Evolutionary conservation across 2,888 invertebrate genomes (phyloP).

Genomic region (Hirtodrosophila trivittata): DNA sequence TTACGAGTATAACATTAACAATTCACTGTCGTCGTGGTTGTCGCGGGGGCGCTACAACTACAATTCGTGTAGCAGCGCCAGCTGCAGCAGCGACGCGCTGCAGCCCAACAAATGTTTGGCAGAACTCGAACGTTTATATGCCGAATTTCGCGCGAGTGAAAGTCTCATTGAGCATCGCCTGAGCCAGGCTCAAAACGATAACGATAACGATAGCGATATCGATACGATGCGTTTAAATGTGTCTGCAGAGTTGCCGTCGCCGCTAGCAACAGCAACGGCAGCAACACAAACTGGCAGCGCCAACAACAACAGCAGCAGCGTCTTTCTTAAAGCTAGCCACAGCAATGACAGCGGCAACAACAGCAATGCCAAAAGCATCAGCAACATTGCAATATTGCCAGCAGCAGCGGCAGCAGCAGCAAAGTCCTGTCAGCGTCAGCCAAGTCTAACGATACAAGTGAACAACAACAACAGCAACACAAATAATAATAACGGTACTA

Average conservation of each 20-base stretch:
- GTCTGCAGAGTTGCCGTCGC: conserved; percentile 64
- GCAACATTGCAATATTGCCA: conserved; percentile 61
- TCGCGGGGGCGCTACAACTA: conserved; percentile 46
- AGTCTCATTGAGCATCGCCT: conserved; percentile 71
- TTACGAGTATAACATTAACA: conserved; percentile 30
- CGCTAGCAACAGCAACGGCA: conserved; percentile 51
- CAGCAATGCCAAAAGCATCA: conserved; percentile 55
- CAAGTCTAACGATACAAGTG: conserved; percentile 84
- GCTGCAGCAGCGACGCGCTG: conserved; percentile 51
- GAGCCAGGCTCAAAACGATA: conserved; percentile 28
- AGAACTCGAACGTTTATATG: conserved; percentile 81
- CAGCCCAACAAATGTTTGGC: conserved; percentile 82
- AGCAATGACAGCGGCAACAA: conserved; percentile 38
- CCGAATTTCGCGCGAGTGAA: conserved; percentile 82
- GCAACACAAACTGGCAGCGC: conserved; percentile 45
- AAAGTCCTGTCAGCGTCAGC: conserved; percentile 76
- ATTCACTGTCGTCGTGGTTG: conserved; percentile 49
- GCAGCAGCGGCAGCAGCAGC: conserved; percentile 50
- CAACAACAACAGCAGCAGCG: conserved; percentile 58
- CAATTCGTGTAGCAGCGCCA: conserved; percentile 41
- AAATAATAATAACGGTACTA: conserved; percentile 53
- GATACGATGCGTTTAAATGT: conserved; percentile 82
- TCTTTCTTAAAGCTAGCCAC: conserved; percentile 69
- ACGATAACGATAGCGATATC: conserved; percentile 28
- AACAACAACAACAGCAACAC: conserved; percentile 71